A percentile compares a stretch with the other conserved stretches of the same genome.
Conservation (phyloP, 2,797 vertebrate genomes). For the Galagoides demidoff region DNA sequence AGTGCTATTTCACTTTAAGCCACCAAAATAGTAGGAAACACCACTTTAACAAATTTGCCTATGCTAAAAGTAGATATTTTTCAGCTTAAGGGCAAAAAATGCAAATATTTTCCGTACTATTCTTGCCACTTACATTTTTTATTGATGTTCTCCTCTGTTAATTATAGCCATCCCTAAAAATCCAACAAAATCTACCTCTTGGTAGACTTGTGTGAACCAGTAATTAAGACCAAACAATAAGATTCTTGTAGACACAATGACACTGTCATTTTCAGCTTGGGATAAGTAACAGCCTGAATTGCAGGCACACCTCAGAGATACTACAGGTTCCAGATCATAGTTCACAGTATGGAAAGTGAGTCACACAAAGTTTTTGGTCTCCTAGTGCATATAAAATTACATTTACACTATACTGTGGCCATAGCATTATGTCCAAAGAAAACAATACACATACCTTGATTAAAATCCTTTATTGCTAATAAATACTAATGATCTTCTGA, state of each 20-base stretch:
- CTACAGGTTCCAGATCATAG: background rate
- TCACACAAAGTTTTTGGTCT: background rate
- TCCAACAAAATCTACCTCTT: slow-evolving; percentile 13
- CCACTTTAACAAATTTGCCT: background rate
- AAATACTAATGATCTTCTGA: background rate
- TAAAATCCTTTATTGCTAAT: background rate
- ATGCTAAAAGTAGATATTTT: background rate
- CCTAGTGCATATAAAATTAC: background rate
- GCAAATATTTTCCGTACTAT: background rate
- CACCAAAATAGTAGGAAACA: slow-evolving; percentile 40
- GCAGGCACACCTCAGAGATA: background rate
- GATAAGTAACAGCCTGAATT: background rate
- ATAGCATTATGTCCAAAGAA: background rate
- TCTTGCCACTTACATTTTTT: background rate
- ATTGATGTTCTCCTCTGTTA: slow-evolving; percentile 14
- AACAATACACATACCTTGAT: background rate
- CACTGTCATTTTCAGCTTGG: background rate
- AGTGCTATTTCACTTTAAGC: slow-evolving; percentile 44
- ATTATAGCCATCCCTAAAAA: slow-evolving; percentile 12
- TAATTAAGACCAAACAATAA: slow-evolving; percentile 5
- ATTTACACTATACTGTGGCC: background rate
- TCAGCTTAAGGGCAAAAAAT: background rate
- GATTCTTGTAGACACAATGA: slow-evolving; percentile 6
- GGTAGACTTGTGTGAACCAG: background rate
- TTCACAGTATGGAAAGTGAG: background rate